Base-by-base conservation (phyloP, 2,888 invertebrate species). In the Lacanobia oleracea region DNA sequence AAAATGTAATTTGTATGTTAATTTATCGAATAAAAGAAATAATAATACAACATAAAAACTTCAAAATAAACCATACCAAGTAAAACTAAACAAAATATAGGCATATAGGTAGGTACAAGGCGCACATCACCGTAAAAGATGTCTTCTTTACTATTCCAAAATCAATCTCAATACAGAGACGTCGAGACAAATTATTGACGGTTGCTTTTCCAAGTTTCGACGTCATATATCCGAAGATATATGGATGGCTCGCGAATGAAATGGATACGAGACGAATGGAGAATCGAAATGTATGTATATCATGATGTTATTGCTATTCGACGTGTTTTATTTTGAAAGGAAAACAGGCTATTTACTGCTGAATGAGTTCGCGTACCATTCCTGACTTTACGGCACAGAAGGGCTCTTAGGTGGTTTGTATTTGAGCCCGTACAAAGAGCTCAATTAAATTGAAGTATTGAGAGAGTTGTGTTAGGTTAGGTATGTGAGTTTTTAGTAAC, bases 131-230 rank as follows among this genome's bases (percentile, higher is more conserved):
- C 8, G 43, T 23, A 21, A n/a, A 68, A 60, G 18, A 67, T 27
- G 23, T 70, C 12, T 10, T 43, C 16, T 65, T 70, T 77, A n/a
- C 23, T 45, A 67, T 72, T 61, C 40, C n/a, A 64, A 78, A 72
- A 67, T 65, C 72, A 78, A 77, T 77, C 51, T 64, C 61, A 64
- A 65, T 78, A 61, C 23, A 33, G 43, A 40, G 45, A 64, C 61
- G 33, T 62, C 57, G n/a, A 65, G 37, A 68, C 50, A 21, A 68
- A 66, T 68, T 51, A 72, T 54, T 21, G 12, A 21, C 43, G 51
- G 60, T 37, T 56, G 59, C 50, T 23, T 67, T 54, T 60, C 48
- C 14, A 51, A 40, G 57, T 72, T 78, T 40, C 45, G 27, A 23
- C 53, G 37, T 69, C 12, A 53, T 45, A 54, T 62, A 61, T 27